Evolutionary conservation across 2,888 invertebrate genomes (phyloP), one percentile per base, ranked within the genome.

Genomic region (Trichopria drosophilae): DNA sequence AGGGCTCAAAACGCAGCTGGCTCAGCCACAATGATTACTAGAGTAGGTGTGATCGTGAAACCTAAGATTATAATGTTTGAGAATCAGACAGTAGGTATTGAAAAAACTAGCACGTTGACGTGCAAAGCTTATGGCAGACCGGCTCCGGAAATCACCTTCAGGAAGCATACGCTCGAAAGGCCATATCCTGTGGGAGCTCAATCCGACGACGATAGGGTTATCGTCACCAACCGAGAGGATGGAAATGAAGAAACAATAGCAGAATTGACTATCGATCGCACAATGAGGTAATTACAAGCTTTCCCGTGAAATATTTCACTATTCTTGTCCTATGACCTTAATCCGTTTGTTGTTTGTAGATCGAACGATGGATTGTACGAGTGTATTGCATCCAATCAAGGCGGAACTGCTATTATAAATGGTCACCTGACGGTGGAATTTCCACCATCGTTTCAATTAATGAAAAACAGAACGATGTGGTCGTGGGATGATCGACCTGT

Each of bases 301-400:
- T 24, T 24, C 6, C 10, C 19, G 10, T 19, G 22, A n/a, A 16
- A 41, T 40, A 41, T 12, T 9, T 32, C 3, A 15, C 16, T 2
- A 15, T 32, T 32, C 32, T 13, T n/a, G n/a, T n/a, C n/a, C n/a
- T n/a, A n/a, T n/a, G n/a, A n/a, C n/a, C n/a, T n/a, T n/a, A n/a
- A n/a, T n/a, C n/a, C n/a, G n/a, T 6, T 20, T 29, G 12, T 19
- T 13, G n/a, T 18, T 42, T 61, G 1, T 51, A 66, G 88, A 53
- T 80, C 81, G 3, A 90, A 94, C 73, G 94, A 94, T 73, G 94
- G 93, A 0, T 79, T 94, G 6, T 94, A 94, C 72, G 89, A 88
- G 68, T 94, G 94, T 70, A 81, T 89, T 40, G 93, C 93, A 4
- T 80, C 82, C 64, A 93, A 93, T 67, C 82, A 84, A 67, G 91